These are phyloP conservation scores for Apomyelois bistriatella DNA, from an alignment of 2,888 invertebrate genomes.

Conservation along the genomic window DNA sequence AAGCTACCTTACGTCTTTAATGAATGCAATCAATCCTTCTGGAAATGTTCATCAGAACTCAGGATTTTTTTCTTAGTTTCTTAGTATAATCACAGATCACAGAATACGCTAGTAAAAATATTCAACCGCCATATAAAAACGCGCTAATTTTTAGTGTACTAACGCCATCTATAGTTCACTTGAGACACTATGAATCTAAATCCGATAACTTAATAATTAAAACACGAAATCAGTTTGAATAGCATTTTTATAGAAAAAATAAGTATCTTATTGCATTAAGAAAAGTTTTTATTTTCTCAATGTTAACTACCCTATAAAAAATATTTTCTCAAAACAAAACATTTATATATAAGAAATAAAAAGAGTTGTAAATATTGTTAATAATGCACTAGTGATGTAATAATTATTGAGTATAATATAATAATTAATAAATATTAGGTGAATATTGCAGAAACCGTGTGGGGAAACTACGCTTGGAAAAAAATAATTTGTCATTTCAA, in stretches of 20 bases:
- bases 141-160: too few species aligned
- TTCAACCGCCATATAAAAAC: too few species aligned
- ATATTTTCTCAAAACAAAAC: conserved; percentile 22
- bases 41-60: background rate
- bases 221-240: too few species aligned
- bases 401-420: conserved; percentile 26
- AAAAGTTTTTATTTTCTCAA: background rate
- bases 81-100: too few species aligned
- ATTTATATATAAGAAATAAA: background rate
- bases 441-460: conserved; percentile 65
- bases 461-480: conserved; percentile 80
- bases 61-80: too few species aligned
- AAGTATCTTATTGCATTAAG: too few species aligned
- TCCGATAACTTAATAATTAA: too few species aligned
- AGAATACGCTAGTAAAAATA: too few species aligned
- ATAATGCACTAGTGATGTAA: conserved; percentile 29
- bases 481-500: conserved; percentile 66
- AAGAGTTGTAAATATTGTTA: conserved; percentile 57
- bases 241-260: too few species aligned
- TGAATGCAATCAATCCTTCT: background rate
- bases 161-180: too few species aligned
- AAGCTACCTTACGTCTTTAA: background rate
- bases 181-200: too few species aligned
- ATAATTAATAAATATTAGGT: conserved; percentile 31
- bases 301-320: background rate